Conservation (phyloP, 2,113 vertebrate genomes). For the Merops nubicus region DNA sequence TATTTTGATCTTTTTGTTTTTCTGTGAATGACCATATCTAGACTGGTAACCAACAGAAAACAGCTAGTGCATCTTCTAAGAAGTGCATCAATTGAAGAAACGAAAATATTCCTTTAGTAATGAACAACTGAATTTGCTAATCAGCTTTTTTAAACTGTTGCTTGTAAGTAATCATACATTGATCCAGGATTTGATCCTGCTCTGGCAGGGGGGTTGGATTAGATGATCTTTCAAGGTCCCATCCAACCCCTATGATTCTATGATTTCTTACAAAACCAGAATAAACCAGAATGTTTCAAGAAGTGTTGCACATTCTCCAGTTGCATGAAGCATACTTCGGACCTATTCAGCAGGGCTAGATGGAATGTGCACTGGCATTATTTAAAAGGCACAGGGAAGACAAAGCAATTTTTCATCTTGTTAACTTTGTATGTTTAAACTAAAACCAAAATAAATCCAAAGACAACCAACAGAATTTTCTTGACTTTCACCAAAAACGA, state of each 20-base stretch:
- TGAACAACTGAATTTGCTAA: not conserved
- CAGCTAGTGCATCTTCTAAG: not conserved
- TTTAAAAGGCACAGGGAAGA: not conserved
- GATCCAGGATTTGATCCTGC: not conserved
- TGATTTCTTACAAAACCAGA: not conserved
- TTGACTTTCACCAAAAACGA: not conserved
- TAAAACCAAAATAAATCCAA: not conserved
- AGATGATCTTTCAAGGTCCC: too few species aligned
- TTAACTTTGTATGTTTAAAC: not conserved
- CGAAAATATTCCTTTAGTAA: not conserved
- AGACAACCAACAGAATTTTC: not conserved
- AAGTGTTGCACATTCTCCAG: not conserved
- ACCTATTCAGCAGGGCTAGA: not conserved
- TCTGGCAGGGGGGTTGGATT: too few species aligned
- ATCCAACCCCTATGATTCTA: too few species aligned
- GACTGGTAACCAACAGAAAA: not conserved
- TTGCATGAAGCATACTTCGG: not conserved
- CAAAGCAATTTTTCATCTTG: not conserved
- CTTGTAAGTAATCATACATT: not conserved
- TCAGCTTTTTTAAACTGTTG: not conserved
- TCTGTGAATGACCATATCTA: not conserved
- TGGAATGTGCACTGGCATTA: not conserved
- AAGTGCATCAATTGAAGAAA: not conserved
- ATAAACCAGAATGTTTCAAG: not conserved
- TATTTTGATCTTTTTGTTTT: not conserved